Evolutionary conservation across 2,797 vertebrate genomes (phyloP).

Genomic region (Scomberomorus guttatus): DNA sequence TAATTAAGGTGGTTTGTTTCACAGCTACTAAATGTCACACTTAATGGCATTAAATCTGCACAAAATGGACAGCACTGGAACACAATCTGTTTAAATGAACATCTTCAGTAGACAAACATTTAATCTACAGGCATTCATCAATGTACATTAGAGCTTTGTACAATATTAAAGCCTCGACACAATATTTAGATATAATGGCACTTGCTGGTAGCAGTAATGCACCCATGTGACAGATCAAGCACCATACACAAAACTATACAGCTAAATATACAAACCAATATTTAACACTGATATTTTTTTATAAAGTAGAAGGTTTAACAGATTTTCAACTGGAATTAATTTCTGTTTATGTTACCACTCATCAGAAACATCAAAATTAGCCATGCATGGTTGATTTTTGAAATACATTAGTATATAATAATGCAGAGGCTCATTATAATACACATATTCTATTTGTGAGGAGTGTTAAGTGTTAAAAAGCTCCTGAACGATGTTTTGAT

Average conservation of each 20-base stretch:
- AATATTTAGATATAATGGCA: background rate
- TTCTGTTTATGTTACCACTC: too few relatives aligned
- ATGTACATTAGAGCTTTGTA: background rate
- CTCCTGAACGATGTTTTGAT: slow-evolving; percentile 6
- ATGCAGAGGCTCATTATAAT: background rate
- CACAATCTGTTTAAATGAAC: background rate
- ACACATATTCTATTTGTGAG: background rate
- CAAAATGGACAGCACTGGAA: too few relatives aligned
- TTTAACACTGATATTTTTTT: background rate
- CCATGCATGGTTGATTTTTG: too few relatives aligned
- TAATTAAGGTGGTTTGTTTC: background rate
- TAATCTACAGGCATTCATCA: slow-evolving; percentile 10
- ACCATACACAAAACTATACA: background rate
- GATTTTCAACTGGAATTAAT: too few relatives aligned
- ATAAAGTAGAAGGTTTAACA: too few relatives aligned
- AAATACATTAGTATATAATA: too few relatives aligned
- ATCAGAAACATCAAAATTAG: too few relatives aligned
- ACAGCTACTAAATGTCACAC: background rate
- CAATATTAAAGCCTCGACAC: background rate
- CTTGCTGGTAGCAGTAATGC: background rate
- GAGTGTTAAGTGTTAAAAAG: background rate
- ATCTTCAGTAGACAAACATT: background rate
- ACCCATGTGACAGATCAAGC: background rate
- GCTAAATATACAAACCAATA: background rate
- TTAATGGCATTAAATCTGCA: too few relatives aligned